phyloP scores from a whole-genome alignment of 2,888 invertebrate genomes.

The Clitarchus hookeri region DNA sequence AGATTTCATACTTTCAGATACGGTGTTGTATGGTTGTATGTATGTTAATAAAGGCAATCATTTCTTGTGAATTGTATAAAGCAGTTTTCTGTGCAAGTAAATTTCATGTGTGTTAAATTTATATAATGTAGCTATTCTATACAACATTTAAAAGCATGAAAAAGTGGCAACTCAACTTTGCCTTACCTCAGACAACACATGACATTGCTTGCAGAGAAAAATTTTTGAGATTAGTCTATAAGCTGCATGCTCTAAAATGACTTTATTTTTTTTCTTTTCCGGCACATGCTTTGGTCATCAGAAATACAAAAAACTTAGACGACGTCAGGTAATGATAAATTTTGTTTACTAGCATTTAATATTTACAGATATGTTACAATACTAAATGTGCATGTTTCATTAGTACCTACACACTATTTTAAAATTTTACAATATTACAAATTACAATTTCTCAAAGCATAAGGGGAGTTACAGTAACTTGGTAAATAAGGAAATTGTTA shows the following conservation, averaged over 20 bases:
- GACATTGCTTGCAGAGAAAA: neutral
- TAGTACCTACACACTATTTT: no score
- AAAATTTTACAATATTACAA: no score
- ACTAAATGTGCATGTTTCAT: neutral
- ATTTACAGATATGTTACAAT: neutral
- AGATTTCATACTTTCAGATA: no score
- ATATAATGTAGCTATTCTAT: no score
- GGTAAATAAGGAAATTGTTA: no score
- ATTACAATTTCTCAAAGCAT: no score
- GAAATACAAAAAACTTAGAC: constrained; percentile 83
- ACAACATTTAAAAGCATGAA: no score
- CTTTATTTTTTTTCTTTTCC: constrained; percentile 49
- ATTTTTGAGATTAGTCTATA: neutral
- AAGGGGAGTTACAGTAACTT: no score
- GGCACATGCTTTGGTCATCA: constrained; percentile 54
- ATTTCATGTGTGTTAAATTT: neutral
- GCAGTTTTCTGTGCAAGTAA: constrained; percentile 7
- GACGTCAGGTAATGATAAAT: constrained; percentile 69
- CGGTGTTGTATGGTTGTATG: no score
- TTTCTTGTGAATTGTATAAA: neutral
- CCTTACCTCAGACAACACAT: neutral
- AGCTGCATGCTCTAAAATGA: constrained; percentile 30
- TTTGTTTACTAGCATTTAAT: neutral
- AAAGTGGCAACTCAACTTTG: no score
- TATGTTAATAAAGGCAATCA: neutral